Percentiles rank a stretch among this genome's conserved stretches.
phyloP scores from a whole-genome alignment of 2,888 invertebrate genomes.

The Pachliopta kotzebuea region DNA sequence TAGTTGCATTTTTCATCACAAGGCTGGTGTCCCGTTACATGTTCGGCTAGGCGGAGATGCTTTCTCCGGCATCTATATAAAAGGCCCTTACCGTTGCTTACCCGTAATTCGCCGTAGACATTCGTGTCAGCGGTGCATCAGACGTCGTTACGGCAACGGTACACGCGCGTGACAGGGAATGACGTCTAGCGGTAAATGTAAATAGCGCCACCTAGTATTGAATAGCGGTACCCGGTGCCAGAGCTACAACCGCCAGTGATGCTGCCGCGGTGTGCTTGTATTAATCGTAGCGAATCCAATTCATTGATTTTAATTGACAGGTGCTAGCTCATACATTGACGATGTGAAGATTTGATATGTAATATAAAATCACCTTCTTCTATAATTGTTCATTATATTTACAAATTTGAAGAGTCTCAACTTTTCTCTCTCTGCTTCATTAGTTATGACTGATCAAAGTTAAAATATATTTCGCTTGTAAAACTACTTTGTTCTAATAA shows the following conservation, averaged over 20 bases:
- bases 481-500: too few species aligned
- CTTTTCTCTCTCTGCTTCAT: too few species aligned
- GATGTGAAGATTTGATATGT: neutral
- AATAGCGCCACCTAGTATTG: slow-evolving; percentile 68
- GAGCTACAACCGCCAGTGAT: slow-evolving; percentile 53
- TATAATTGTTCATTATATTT: too few species aligned
- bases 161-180: slow-evolving; percentile 44
- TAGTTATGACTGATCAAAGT: too few species aligned
- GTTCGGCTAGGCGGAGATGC: slow-evolving; percentile 24
- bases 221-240: slow-evolving; percentile 67
- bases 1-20: slow-evolving; percentile 24
- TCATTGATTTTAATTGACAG: slow-evolving; percentile 31
- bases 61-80: slow-evolving; percentile 32
- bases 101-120: slow-evolving; percentile 48
- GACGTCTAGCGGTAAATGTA: slow-evolving; percentile 51
- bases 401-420: too few species aligned
- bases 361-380: too few species aligned
- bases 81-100: slow-evolving; percentile 49
- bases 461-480: too few species aligned
- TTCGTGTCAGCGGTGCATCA: slow-evolving; percentile 59
- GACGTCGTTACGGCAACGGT: slow-evolving; percentile 56
- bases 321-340: slow-evolving; percentile 3
- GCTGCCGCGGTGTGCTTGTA: slow-evolving; percentile 27
- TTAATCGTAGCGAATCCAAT: slow-evolving; percentile 14
- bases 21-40: slow-evolving; percentile 21